Evolutionary conservation across 2,888 invertebrate genomes (phyloP).

Genomic region (Synergus umbraculus): DNA sequence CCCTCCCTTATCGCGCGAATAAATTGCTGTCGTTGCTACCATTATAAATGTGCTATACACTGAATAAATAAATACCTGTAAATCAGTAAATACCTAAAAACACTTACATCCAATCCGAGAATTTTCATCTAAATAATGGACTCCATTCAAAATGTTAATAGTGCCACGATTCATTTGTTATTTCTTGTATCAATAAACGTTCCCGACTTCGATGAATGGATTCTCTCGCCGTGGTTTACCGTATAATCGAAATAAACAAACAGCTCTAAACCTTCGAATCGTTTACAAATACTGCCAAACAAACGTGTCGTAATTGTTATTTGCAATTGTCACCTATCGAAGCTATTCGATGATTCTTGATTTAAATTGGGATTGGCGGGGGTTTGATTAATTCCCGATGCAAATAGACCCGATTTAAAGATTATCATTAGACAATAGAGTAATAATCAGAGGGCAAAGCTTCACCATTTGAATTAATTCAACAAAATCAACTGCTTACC

Average conservation of each 20-base stretch:
- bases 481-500: not conserved
- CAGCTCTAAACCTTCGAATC: constrained; percentile 19
- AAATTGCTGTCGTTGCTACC: constrained; percentile 9
- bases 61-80: not conserved
- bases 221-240: not conserved
- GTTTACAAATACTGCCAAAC: constrained; percentile 27
- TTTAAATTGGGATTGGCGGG: not conserved
- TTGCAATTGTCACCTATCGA: constrained; percentile 17
- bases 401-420: not conserved
- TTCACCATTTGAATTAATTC: not conserved
- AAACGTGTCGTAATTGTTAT: constrained; percentile 27
- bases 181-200: not conserved
- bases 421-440: not conserved
- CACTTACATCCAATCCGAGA: not conserved
- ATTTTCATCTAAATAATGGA: not conserved
- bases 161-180: not conserved
- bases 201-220: not conserved
- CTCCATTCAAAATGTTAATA: not conserved
- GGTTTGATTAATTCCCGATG: not conserved
- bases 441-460: not conserved
- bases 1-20: not conserved
- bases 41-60: not conserved
- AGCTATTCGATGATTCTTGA: not conserved
- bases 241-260: constrained; percentile 33
- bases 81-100: not conserved